Percentiles rank a stretch among this genome's conserved stretches.
phyloP scores from a whole-genome alignment of 2,113 vertebrate genomes.

The Corythoichthys haematopterus region DNA sequence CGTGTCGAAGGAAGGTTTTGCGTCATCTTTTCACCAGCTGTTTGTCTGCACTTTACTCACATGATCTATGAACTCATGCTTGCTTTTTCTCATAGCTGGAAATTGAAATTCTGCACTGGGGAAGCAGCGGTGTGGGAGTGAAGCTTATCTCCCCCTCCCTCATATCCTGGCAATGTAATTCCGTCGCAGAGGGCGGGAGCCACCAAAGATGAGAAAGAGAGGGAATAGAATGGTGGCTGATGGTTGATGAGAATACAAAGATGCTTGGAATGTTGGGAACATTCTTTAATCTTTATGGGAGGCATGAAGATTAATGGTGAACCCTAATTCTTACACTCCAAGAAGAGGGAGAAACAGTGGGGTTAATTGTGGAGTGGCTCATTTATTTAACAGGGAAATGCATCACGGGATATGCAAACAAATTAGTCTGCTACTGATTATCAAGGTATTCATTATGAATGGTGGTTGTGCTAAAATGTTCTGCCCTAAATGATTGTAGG shows the following conservation, averaged over 20 bases:
- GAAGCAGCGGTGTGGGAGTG: background rate
- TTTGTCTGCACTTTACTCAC: conserved; percentile 32
- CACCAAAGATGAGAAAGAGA: conserved; percentile 32
- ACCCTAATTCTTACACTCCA: background rate
- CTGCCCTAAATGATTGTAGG: too few species aligned
- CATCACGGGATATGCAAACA: background rate
- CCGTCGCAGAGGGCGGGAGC: conserved; percentile 31
- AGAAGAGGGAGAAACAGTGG: background rate
- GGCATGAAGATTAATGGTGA: conserved; percentile 2
- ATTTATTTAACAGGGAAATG: conserved; percentile 3
- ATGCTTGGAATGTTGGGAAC: conserved; percentile 11
- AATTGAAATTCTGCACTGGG: conserved; percentile 45
- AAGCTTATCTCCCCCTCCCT: conserved; percentile 36
- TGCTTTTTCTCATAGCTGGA: conserved; percentile 49
- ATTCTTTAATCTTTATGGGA: conserved; percentile 4
- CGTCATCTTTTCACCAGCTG: conserved; percentile 22
- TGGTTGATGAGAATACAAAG: conserved; percentile 25
- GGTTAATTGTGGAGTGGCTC: background rate
- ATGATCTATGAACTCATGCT: conserved; percentile 52
- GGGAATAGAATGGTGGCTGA: conserved; percentile 32
- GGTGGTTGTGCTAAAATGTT: background rate
- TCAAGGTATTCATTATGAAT: background rate
- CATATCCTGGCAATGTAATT: conserved; percentile 49
- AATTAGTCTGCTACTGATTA: background rate
- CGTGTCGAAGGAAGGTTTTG: conserved; percentile 7